Conservation (phyloP, 2,113 vertebrate species). For the Neomonachus schauinslandi region DNA sequence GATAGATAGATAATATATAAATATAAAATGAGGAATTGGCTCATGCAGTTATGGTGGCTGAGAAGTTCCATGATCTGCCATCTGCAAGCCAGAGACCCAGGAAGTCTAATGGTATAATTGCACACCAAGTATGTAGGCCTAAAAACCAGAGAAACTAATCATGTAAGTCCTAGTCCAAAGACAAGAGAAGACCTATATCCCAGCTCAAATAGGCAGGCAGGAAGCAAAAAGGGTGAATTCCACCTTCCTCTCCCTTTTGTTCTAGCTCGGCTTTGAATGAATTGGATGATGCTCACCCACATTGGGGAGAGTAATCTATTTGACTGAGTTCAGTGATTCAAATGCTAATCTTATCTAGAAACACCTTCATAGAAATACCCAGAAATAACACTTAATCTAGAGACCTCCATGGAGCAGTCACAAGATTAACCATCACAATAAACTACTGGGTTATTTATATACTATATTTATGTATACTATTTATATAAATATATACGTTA, state of each 20-base stretch:
- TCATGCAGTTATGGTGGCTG: neutral
- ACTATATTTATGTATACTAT: neutral
- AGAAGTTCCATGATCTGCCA: neutral
- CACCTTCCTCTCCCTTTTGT: neutral
- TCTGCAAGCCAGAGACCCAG: neutral
- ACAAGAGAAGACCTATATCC: neutral
- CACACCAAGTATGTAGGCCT: neutral
- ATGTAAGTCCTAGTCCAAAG: neutral
- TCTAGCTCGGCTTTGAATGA: neutral
- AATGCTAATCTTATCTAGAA: neutral
- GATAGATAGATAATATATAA: neutral
- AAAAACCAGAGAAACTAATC: neutral
- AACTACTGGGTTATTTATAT: constrained; percentile 16
- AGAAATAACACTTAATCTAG: neutral
- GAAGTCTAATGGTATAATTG: neutral
- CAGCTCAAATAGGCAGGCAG: neutral
- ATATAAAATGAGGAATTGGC: neutral
- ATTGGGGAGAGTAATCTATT: neutral
- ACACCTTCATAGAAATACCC: neutral
- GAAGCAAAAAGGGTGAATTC: neutral
- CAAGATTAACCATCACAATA: neutral
- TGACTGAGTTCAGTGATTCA: neutral
- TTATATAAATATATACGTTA: neutral
- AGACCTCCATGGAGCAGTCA: neutral
- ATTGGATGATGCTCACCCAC: neutral